Evolutionary conservation across 1,140 invertebrate genomes (phyloP).

Genomic region (Potamilus streckersoni): DNA sequence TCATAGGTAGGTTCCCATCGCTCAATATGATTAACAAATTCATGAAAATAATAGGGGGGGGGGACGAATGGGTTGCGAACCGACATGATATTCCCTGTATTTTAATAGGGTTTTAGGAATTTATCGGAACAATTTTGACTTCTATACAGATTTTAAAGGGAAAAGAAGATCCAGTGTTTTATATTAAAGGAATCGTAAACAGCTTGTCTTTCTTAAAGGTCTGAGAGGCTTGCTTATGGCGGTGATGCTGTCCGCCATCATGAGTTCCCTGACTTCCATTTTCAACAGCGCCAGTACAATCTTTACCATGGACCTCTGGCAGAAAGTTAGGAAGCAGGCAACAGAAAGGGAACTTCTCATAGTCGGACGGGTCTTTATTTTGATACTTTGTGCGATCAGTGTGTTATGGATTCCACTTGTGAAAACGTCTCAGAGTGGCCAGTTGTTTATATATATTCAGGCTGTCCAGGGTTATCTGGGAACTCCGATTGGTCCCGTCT

Average conservation of each 20-base stretch:
- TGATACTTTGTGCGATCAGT: constrained; percentile 67
- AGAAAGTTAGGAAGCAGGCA: constrained; percentile 62
- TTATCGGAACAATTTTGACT: no score
- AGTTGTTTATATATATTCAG: constrained; percentile 72
- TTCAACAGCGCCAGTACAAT: constrained; percentile 71
- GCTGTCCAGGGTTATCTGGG: constrained; percentile 70
- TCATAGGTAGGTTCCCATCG: no score
- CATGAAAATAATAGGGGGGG: no score
- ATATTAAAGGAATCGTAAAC: no score
- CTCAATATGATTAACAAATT: no score
- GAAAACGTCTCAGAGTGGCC: constrained; percentile 65
- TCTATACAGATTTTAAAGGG: no score
- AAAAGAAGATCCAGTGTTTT: no score
- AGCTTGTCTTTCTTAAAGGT: constrained; percentile 6
- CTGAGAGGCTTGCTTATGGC: constrained; percentile 68
- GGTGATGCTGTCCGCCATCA: constrained; percentile 70
- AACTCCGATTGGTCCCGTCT: constrained; percentile 70
- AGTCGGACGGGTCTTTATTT: constrained; percentile 61
- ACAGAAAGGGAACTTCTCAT: constrained; percentile 56
- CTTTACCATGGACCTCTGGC: constrained; percentile 71
- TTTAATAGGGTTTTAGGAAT: no score
- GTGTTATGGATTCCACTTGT: constrained; percentile 72
- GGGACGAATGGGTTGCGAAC: no score
- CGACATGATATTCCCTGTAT: no score
- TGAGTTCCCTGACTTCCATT: constrained; percentile 70